Evolutionary conservation across 2,113 vertebrate genomes (phyloP).

Genomic region (Labeo catla): DNA sequence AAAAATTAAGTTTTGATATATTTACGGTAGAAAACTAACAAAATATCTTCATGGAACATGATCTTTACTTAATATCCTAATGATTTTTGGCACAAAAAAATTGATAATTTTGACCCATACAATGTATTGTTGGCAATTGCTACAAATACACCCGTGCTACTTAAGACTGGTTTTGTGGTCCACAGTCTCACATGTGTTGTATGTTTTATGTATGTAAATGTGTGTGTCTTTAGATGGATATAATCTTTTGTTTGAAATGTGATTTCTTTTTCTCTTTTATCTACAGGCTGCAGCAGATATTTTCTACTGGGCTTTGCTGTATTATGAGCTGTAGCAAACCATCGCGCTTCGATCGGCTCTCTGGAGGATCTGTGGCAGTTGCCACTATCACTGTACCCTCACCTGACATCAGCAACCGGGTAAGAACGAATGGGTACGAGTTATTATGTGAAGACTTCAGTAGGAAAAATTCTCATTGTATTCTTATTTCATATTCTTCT

Average conservation of each 20-base stretch:
- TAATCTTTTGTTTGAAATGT: background rate
- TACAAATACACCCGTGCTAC: too few relatives aligned
- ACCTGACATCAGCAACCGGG: constrained; percentile 76
- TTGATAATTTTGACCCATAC: too few relatives aligned
- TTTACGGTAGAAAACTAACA: too few relatives aligned
- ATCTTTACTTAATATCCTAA: too few relatives aligned
- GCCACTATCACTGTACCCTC: constrained; percentile 67
- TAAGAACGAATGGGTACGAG: constrained; percentile 66
- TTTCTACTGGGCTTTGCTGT: constrained; percentile 68
- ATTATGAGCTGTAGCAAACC: constrained; percentile 85
- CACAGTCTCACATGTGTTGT: too few relatives aligned
- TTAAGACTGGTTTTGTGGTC: background rate
- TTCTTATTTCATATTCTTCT: constrained; percentile 14
- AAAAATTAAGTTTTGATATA: too few relatives aligned
- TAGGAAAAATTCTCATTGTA: background rate
- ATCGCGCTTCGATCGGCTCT: constrained; percentile 77
- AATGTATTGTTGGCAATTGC: too few relatives aligned
- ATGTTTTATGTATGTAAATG: too few relatives aligned
- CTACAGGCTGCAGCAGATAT: constrained; percentile 68
- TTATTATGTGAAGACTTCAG: background rate
- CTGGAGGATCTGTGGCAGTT: constrained; percentile 72
- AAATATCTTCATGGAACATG: too few relatives aligned
- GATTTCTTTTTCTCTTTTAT: background rate
- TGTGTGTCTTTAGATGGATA: background rate
- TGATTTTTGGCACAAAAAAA: too few relatives aligned